These are phyloP conservation scores for Todiramphus chloris DNA, from an alignment of 2,113 vertebrate genomes.

Conservation along the genomic window DNA sequence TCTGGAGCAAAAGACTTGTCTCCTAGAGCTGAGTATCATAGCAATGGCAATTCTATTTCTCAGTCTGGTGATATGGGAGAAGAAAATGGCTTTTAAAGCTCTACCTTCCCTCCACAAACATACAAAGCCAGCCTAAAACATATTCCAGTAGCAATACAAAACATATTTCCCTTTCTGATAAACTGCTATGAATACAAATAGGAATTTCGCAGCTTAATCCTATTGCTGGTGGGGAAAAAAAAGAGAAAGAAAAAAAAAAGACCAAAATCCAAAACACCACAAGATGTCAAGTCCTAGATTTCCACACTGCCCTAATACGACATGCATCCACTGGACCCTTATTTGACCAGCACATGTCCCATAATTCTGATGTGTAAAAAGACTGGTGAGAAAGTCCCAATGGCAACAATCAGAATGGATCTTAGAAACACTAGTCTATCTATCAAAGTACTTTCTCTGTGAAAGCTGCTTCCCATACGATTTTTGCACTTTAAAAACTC, in stretches of 20 bases:
- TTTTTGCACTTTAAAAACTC: background rate
- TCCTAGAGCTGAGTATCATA: background rate
- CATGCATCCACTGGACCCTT: background rate
- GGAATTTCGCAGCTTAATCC: background rate
- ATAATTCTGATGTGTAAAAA: background rate
- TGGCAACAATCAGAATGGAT: background rate
- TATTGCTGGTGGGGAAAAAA: background rate
- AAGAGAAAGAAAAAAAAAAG: background rate
- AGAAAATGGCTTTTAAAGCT: background rate
- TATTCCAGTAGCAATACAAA: background rate
- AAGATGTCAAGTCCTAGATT: background rate
- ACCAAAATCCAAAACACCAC: background rate
- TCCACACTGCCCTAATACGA: background rate
- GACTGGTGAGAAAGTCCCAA: background rate
- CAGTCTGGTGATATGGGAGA: background rate
- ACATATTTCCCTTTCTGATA: background rate
- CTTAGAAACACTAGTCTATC: background rate
- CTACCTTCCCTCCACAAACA: background rate
- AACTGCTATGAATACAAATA: background rate
- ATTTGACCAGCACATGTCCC: background rate
- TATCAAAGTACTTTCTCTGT: background rate
- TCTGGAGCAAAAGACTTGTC: background rate
- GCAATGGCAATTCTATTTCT: background rate
- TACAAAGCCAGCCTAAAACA: background rate
- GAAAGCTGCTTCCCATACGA: background rate